phyloP scores from a whole-genome alignment of 2,797 vertebrate genomes.

The Hoplostethus mediterraneus region DNA sequence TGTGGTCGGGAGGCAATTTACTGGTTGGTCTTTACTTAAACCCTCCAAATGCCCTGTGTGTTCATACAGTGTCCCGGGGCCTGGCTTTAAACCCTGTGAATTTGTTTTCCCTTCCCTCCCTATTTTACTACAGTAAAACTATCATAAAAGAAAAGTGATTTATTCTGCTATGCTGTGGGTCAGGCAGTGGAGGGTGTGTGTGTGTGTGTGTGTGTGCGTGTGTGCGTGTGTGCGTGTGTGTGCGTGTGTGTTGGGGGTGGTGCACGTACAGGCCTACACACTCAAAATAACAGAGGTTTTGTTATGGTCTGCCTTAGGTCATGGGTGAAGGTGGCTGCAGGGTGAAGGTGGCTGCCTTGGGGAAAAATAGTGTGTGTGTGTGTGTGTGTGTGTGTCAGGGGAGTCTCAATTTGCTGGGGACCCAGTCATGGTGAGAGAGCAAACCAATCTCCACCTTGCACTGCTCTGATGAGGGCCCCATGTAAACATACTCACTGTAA shows the following conservation, averaged over 20 bases:
- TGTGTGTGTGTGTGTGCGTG: no score
- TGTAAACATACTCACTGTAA: constrained; percentile 65
- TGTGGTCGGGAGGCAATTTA: constrained; percentile 54
- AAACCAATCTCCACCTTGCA: constrained; percentile 58
- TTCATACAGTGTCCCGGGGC: constrained; percentile 15
- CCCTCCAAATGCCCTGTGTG: constrained; percentile 44
- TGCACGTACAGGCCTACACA: constrained; percentile 7
- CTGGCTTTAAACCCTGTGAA: constrained; percentile 33
- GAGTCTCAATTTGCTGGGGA: constrained; percentile 17
- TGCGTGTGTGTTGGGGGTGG: background rate
- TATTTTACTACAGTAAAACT: constrained; percentile 15
- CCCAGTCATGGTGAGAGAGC: constrained; percentile 61
- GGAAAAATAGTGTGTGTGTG: constrained; percentile 6
- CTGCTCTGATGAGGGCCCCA: constrained; percentile 53
- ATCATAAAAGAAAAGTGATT: constrained; percentile 47
- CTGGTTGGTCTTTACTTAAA: constrained; percentile 62
- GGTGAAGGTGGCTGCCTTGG: constrained; percentile 28
- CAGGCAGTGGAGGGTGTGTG: background rate
- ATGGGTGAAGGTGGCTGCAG: constrained; percentile 49
- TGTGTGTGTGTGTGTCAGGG: constrained; percentile 14
- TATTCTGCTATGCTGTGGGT: constrained; percentile 20
- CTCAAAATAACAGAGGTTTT: constrained; percentile 44
- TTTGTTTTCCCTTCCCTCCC: constrained; percentile 32
- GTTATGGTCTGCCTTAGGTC: constrained; percentile 51
- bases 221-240: constrained; percentile 7